These are phyloP conservation scores for Mellivora capensis DNA, from an alignment of 2,113 vertebrate species.

Conservation along the genomic window DNA sequence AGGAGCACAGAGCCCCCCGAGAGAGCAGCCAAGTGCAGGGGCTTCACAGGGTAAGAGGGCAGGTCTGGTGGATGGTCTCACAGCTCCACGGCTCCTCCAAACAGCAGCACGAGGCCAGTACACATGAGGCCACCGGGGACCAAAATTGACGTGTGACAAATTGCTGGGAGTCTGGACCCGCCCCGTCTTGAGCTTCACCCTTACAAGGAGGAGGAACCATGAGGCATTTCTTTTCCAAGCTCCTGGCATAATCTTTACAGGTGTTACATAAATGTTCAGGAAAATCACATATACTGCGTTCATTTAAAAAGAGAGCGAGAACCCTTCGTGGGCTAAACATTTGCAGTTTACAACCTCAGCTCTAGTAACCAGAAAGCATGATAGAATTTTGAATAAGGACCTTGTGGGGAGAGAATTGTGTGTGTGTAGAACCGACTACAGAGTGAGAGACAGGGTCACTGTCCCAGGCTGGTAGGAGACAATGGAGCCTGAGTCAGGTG, in stretches of 20 bases:
- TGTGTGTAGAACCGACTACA: not conserved
- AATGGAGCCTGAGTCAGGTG: not conserved
- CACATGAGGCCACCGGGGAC: not conserved
- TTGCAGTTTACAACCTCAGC: not conserved
- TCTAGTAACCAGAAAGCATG: too few species aligned
- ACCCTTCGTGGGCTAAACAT: not conserved
- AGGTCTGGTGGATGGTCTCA: fast-evolving
- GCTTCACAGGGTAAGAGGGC: not conserved
- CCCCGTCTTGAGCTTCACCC: fast-evolving
- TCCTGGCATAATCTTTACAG: not conserved
- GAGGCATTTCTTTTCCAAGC: not conserved
- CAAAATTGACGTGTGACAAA: not conserved
- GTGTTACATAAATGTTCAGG: not conserved
- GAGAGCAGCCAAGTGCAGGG: not conserved
- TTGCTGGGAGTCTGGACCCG: not conserved
- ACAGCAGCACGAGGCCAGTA: fast-evolving
- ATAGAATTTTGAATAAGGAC: not conserved
- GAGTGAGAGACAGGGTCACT: not conserved
- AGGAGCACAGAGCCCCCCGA: not conserved
- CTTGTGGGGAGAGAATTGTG: not conserved
- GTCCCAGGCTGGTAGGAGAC: not conserved
- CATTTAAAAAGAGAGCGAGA: not conserved
- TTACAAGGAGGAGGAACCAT: not conserved
- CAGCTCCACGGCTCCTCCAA: not conserved
- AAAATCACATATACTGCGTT: not conserved